phyloP scores from a whole-genome alignment of 2,797 vertebrate species.

The Eremophila alpestris region DNA sequence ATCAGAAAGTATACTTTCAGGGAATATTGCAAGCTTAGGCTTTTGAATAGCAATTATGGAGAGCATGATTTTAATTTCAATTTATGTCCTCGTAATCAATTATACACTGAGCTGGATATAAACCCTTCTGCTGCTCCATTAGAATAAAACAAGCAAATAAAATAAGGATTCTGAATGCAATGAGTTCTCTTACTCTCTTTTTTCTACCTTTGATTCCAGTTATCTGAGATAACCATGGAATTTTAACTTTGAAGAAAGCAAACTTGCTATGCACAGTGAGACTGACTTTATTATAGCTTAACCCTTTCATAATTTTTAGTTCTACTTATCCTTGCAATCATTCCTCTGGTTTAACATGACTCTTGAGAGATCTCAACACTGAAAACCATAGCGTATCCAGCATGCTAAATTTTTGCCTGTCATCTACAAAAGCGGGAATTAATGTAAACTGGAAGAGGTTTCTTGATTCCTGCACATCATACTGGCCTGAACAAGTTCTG shows the following conservation, averaged over 20 bases:
- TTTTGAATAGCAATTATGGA: conserved; percentile 5
- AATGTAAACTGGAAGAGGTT: neutral
- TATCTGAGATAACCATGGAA: neutral
- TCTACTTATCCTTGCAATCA: neutral
- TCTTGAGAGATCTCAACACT: neutral
- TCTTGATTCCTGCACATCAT: neutral
- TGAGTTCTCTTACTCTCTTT: neutral
- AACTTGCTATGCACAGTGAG: neutral
- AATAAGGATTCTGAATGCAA: neutral
- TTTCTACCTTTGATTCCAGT: neutral
- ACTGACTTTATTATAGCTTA: neutral
- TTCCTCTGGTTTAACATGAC: neutral
- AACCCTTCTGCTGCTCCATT: neutral
- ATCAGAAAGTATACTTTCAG: neutral
- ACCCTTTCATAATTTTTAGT: neutral
- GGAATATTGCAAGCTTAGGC: neutral
- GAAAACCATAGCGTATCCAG: neutral
- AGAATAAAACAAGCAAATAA: conserved; percentile 1
- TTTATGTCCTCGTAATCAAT: conserved; percentile 10
- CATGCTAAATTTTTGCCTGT: neutral
- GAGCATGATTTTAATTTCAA: conserved; percentile 3
- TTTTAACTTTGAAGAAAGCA: neutral
- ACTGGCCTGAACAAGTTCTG: neutral
- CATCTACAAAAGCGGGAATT: neutral
- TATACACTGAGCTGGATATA: neutral